Evolutionary conservation across 2,888 invertebrate species (phyloP).

Genomic region (Horisme vitalbata): DNA sequence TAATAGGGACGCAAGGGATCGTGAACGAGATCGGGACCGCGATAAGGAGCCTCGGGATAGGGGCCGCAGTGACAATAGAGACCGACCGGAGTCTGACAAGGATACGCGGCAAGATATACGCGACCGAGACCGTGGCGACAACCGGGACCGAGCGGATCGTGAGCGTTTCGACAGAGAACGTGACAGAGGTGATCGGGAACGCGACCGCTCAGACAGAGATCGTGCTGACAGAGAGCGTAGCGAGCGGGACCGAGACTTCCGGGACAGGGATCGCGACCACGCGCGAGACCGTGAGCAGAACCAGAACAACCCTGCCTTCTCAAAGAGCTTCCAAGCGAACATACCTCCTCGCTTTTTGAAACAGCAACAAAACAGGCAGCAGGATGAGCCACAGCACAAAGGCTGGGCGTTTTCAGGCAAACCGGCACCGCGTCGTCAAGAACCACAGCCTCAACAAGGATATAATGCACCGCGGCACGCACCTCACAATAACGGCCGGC

Average conservation of each 20-base stretch:
- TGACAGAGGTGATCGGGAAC: constrained; percentile 27
- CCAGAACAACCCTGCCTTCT: constrained; percentile 84
- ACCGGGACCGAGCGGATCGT: constrained; percentile 48
- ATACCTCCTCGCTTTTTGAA: constrained; percentile 93
- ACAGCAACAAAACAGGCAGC: constrained; percentile 85
- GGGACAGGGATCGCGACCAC: constrained; percentile 55
- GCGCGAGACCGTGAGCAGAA: constrained; percentile 76
- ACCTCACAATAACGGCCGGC: constrained; percentile 63
- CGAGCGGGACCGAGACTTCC: constrained; percentile 54
- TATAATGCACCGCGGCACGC: constrained; percentile 70
- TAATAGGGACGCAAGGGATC: constrained; percentile 36
- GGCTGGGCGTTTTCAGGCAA: constrained; percentile 72
- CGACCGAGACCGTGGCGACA: constrained; percentile 59
- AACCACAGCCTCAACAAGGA: constrained; percentile 45
- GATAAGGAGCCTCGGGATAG: constrained; percentile 52
- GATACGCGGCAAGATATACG: constrained; percentile 50
- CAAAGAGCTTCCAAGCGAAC: constrained; percentile 90
- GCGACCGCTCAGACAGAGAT: constrained; percentile 54
- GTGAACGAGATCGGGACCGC: constrained; percentile 43
- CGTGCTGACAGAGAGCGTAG: constrained; percentile 39
- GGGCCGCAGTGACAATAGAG: constrained; percentile 46
- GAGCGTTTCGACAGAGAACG: constrained; percentile 46
- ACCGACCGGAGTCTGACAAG: constrained; percentile 47
- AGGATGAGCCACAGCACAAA: constrained; percentile 65
- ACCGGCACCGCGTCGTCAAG: constrained; percentile 65